Conservation (phyloP, 2,888 invertebrate genomes). For the Euplagia quadripunctaria region DNA sequence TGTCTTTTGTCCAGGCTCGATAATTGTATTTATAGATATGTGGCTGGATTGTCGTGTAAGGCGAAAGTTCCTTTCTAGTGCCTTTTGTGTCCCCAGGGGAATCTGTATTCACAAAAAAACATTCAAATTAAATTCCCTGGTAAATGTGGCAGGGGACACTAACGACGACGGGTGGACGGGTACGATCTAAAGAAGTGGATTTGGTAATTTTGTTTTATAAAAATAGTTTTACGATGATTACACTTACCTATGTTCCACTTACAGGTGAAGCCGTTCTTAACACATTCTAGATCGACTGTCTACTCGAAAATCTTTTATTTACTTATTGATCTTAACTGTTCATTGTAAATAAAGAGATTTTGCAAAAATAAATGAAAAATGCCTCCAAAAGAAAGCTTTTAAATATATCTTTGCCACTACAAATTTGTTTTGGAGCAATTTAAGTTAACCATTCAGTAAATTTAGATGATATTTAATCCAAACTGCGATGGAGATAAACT, state of each 20-base stretch:
- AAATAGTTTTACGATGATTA: background rate
- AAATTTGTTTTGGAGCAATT: no score
- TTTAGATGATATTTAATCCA: no score
- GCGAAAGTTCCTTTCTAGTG: background rate
- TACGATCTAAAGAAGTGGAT: background rate
- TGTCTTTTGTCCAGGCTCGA: slow-evolving; percentile 7
- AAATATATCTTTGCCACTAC: no score
- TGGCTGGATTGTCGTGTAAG: background rate
- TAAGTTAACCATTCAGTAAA: no score
- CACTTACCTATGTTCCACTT: background rate
- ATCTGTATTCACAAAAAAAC: background rate
- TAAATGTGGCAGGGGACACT: background rate
- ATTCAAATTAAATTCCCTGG: slow-evolving; percentile 1
- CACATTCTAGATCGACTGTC: no score
- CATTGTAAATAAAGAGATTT: no score
- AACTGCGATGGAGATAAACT: no score
- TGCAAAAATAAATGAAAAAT: no score
- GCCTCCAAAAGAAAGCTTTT: no score
- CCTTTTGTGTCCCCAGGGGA: background rate
- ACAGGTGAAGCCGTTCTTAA: background rate
- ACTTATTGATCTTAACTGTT: background rate
- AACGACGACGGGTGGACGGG: background rate
- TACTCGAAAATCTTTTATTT: background rate
- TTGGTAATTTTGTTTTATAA: background rate
- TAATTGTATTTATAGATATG: slow-evolving; percentile 13